Percentiles rank a stretch among this genome's conserved stretches.
phyloP scores from a whole-genome alignment of 2,113 vertebrate species.

The Chitala chitala region DNA sequence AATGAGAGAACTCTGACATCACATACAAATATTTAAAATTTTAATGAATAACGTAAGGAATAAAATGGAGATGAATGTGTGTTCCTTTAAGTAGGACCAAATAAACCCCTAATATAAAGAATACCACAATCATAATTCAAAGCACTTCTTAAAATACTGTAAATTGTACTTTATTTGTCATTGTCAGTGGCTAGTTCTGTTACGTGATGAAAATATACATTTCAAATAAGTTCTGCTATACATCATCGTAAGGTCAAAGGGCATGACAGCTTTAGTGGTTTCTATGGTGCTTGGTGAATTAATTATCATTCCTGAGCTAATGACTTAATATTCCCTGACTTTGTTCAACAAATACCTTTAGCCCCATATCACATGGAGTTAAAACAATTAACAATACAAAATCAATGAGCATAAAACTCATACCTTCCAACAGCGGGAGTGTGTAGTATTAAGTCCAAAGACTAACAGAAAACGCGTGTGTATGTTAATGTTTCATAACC shows the following conservation, averaged over 20 bases:
- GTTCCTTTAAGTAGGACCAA: background rate
- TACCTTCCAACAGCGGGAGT: conserved; percentile 19
- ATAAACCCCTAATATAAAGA: conserved; percentile 2
- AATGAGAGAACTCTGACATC: background rate
- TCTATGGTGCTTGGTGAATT: conserved; percentile 45
- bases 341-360: conserved; percentile 55
- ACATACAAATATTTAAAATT: background rate
- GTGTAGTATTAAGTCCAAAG: background rate
- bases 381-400: conserved; percentile 41
- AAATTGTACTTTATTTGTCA: conserved; percentile 23
- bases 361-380: conserved; percentile 42
- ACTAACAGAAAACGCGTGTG: background rate
- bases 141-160: conserved; percentile 7
- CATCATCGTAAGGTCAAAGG: conserved; percentile 2
- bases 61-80: background rate
- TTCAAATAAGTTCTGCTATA: conserved; percentile 17
- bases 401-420: conserved; percentile 31
- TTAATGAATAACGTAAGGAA: background rate
- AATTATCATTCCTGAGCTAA: conserved; percentile 58
- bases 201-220: conserved; percentile 21
- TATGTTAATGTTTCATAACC: background rate
- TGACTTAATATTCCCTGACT: conserved; percentile 48
- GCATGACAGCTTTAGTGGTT: conserved; percentile 39
- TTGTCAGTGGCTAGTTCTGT: background rate
- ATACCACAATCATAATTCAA: conserved; percentile 9